These are phyloP conservation scores for Bembecia ichneumoniformis DNA, from an alignment of 2,888 invertebrate species.

Conservation along the genomic window DNA sequence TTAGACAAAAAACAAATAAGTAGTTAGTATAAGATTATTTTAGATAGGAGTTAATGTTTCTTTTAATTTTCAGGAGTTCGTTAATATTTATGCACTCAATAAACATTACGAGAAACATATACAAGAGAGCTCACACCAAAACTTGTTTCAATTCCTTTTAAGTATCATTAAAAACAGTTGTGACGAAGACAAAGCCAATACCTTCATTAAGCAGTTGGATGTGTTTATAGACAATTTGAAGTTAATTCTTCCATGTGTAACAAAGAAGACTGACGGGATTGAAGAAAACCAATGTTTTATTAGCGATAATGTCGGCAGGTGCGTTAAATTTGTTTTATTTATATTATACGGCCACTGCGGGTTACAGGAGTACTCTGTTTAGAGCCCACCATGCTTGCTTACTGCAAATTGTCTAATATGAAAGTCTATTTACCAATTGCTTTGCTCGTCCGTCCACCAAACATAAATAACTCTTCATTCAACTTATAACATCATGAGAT, in stretches of 20 bases:
- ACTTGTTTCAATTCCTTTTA: constrained; percentile 53
- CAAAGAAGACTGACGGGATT: constrained; percentile 30
- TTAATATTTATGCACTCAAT: constrained; percentile 50
- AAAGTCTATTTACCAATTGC: too few relatives aligned
- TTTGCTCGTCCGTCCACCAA: too few relatives aligned
- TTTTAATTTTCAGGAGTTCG: constrained; percentile 40
- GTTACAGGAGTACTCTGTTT: too few relatives aligned
- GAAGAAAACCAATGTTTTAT: constrained; percentile 40
- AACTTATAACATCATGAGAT: too few relatives aligned
- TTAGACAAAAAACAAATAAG: too few relatives aligned
- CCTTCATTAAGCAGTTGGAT: constrained; percentile 53
- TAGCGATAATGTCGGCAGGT: constrained; percentile 55
- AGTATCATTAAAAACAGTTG: constrained; percentile 47
- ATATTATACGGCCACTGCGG: too few relatives aligned
- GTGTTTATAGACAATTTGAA: constrained; percentile 47
- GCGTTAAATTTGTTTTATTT: constrained; percentile 2
- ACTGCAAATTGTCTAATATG: too few relatives aligned
- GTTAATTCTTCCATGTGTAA: constrained; percentile 45
- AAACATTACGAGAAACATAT: constrained; percentile 56
- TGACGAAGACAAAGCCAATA: constrained; percentile 38
- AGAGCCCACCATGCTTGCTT: too few relatives aligned
- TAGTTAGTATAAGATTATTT: too few relatives aligned
- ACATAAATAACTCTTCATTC: too few relatives aligned
- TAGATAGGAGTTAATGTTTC: too few relatives aligned
- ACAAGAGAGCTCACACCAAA: constrained; percentile 47